These are phyloP conservation scores for Sialia sialis DNA, from an alignment of 2,113 vertebrate genomes.

Conservation along the genomic window DNA sequence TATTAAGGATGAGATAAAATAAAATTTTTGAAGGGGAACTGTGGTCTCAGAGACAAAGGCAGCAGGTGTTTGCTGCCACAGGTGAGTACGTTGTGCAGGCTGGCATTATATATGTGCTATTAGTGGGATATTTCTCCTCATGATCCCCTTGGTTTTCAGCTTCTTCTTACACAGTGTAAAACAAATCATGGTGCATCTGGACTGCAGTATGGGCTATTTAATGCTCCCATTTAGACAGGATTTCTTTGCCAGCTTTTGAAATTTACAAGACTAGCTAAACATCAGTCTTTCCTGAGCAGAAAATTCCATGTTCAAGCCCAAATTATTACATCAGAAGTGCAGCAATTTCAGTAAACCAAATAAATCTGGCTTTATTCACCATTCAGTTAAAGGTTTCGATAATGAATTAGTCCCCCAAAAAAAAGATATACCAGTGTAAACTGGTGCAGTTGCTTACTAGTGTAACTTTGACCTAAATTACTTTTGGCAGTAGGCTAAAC, in stretches of 20 bases:
- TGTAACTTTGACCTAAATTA: background rate
- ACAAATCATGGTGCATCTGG: background rate
- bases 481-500: background rate
- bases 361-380: background rate
- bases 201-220: background rate
- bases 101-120: accelerated
- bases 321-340: background rate
- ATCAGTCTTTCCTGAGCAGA: background rate
- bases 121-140: background rate
- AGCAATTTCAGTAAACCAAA: background rate
- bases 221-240: background rate
- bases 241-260: background rate
- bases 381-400: background rate
- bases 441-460: background rate
- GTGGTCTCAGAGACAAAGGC: background rate
- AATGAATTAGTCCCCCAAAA: background rate
- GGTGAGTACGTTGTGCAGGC: accelerated
- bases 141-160: background rate
- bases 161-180: background rate
- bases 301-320: background rate
- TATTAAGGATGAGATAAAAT: background rate
- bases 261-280: background rate
- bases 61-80: background rate
- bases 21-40: background rate
- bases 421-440: background rate